Conservation (phyloP, 2,113 vertebrate species). For the Pundamilia nyererei region DNA sequence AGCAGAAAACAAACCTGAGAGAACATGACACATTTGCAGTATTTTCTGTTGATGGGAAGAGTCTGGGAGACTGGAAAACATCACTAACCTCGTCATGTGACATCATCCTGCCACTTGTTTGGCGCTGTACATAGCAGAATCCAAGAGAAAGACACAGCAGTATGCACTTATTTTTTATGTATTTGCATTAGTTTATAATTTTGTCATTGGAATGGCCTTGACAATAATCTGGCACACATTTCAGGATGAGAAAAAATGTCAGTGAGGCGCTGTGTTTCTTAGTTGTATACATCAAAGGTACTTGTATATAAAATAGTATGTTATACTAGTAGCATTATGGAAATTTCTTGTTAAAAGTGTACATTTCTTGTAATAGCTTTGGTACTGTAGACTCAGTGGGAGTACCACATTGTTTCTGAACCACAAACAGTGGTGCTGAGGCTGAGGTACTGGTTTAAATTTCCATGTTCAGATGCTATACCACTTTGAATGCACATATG, state of each 20-base stretch:
- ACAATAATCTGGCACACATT: not conserved
- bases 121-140: not conserved
- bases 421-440: not conserved
- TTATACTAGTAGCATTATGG: not conserved
- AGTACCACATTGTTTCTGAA: not conserved
- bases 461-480: not conserved
- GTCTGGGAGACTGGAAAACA: not conserved
- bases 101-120: not conserved
- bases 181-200: not conserved
- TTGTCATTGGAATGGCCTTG: not conserved
- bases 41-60: not conserved
- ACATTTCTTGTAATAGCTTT: not conserved
- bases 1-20: not conserved
- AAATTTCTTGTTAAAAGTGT: not conserved
- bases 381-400: slow-evolving; percentile 12
- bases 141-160: not conserved
- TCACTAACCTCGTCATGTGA: not conserved
- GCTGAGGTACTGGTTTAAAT: not conserved
- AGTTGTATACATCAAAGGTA: not conserved
- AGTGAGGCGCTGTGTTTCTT: not conserved
- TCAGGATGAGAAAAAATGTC: not conserved
- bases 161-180: slow-evolving; percentile 52
- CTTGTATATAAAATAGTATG: not conserved
- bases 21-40: not conserved
- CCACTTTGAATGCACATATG: not conserved